Base-by-base conservation (phyloP, 2,888 invertebrate genomes). In the Merodon equestris region DNA sequence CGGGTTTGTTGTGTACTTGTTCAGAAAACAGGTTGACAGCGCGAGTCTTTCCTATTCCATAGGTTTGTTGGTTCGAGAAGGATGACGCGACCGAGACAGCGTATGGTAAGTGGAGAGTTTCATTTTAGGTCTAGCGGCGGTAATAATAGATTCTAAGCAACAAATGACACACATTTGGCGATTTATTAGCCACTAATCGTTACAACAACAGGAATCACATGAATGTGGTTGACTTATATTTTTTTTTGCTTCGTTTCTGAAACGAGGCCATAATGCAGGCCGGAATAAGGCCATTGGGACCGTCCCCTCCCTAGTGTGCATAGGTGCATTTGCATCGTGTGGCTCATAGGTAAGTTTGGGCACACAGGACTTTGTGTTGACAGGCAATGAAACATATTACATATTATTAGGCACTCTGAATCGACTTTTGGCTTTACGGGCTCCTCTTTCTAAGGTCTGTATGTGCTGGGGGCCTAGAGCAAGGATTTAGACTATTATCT, bases 1-100 rank as follows among this genome's bases (percentile, higher is more conserved):
- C 81, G 63, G 50, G 72, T 77, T 68, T 77, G 76, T 76, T 77
- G 63, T 77, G 74, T 76, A 64, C 63, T 74, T 60, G 13, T 9
- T 40, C 19, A 12, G 44, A 56, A 27, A 68, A 27, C 68, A 68
- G 57, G 56, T 18, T 17, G 42, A 38, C 15, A 10, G 19, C 42
- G 38, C n/a, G 14, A 5, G 27, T 38, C n/a, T 42, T 10, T 12
- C 1, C 13, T 48, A n/a, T 18, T 48, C 17, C 12, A 48, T 7
- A 4, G 15, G 12, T n/a, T n/a, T n/a, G 47, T 9, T 1, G 9
- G 9, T 14, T 44, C 14, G 42, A 44, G 14, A 14, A 44, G n/a
- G n/a, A 14, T 14, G 10, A n/a, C 5, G 7, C 10, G 12, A n/a
- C 42, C 12, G 13, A 44, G 42, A 27, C 4, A 42, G 13, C n/a